Evolutionary conservation across 2,797 vertebrate genomes (phyloP).

Genomic region (Discoglossus pictus): DNA sequence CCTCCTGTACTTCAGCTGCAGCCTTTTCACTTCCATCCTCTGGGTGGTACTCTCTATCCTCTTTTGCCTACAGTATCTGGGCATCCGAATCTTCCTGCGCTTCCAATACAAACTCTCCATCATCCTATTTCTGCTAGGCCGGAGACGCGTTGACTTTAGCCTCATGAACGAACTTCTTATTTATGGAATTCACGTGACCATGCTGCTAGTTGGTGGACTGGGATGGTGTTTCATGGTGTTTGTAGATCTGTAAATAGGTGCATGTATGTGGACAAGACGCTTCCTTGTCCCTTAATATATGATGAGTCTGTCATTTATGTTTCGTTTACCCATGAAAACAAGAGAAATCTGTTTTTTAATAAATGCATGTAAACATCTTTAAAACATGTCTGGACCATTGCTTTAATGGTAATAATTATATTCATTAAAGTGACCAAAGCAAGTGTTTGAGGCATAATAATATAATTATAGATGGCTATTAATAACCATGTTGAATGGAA

Average conservation of each 20-base stretch:
- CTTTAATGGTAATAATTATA: too few species aligned
- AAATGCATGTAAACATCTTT: conserved; percentile 37
- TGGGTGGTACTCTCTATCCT: conserved; percentile 90
- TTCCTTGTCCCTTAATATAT: conserved; percentile 30
- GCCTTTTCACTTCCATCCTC: conserved; percentile 91
- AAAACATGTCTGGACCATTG: too few species aligned
- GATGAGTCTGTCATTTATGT: conserved; percentile 13
- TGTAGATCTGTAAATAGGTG: conserved; percentile 90
- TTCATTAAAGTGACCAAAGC: too few species aligned
- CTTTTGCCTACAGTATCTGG: conserved; percentile 91
- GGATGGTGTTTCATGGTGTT: conserved; percentile 99
- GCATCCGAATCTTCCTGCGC: conserved; percentile 86
- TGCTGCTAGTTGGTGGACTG: conserved; percentile 94
- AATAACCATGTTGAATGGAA: too few species aligned
- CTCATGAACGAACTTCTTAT: conserved; percentile 91
- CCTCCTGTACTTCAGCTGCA: conserved; percentile 95
- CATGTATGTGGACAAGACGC: conserved; percentile 46
- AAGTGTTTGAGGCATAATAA: too few species aligned
- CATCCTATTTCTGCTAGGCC: conserved; percentile 88
- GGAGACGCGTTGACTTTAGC: conserved; percentile 89
- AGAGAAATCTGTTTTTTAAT: conserved; percentile 42
- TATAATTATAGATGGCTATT: too few species aligned
- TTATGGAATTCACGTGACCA: conserved; percentile 93
- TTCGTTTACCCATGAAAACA: conserved; percentile 56
- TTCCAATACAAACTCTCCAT: conserved; percentile 96